A percentile compares a stretch with the other conserved stretches of the same genome.
Evolutionary conservation across 2,113 vertebrate species (phyloP).

Genomic region (Maccullochella peelii): DNA sequence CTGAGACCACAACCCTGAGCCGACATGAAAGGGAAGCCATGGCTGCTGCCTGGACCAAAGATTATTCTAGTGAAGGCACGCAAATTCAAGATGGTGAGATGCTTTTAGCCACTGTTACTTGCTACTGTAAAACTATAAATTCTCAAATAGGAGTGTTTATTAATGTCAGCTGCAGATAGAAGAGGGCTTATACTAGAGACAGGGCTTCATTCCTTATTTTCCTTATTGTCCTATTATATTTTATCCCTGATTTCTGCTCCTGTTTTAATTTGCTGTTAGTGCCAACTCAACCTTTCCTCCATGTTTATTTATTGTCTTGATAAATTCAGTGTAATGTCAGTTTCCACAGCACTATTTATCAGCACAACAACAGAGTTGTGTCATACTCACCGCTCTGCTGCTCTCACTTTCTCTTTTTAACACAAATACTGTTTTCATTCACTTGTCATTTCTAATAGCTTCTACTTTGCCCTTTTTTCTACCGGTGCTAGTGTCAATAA

Average conservation of each 20-base stretch:
- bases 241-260: not conserved
- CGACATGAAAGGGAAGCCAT: slow-evolving; percentile 84
- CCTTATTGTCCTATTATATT: not conserved
- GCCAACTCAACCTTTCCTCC: not conserved
- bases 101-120: too few species aligned
- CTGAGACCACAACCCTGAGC: slow-evolving; percentile 86
- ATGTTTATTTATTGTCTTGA: too few species aligned
- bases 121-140: not conserved
- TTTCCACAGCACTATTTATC: not conserved
- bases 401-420: not conserved
- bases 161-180: not conserved
- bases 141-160: not conserved
- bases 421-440: too few species aligned
- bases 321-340: not conserved
- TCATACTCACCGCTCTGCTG: not conserved
- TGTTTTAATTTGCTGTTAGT: not conserved
- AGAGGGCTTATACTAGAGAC: not conserved
- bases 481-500: not conserved
- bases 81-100: slow-evolving; percentile 74
- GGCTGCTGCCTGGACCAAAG: slow-evolving; percentile 90
- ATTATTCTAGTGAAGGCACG: slow-evolving; percentile 65
- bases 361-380: not conserved
- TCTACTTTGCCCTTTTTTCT: not conserved
- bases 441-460: not conserved
- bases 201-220: not conserved